These are phyloP conservation scores for Falco columbarius DNA, from an alignment of 2,797 vertebrate species.

Conservation along the genomic window DNA sequence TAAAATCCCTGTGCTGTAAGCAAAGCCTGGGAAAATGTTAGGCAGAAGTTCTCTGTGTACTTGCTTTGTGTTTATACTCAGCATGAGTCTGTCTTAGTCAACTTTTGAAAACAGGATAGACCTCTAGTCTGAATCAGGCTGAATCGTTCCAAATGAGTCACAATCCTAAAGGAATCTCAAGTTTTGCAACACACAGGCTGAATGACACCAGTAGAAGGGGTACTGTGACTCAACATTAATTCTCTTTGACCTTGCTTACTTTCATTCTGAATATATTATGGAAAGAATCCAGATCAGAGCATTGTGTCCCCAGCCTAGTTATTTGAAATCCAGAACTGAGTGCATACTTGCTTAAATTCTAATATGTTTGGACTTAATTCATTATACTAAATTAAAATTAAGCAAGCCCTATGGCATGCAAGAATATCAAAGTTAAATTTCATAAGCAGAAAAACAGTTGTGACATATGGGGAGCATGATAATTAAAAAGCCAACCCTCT, in stretches of 20 bases:
- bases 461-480: not conserved
- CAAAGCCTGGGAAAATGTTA: not conserved
- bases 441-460: not conserved
- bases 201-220: not conserved
- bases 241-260: not conserved
- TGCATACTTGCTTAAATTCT: not conserved
- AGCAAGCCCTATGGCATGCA: not conserved
- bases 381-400: not conserved
- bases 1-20: not conserved
- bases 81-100: not conserved
- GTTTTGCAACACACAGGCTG: not conserved
- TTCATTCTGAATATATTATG: not conserved
- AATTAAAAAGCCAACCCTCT: not conserved
- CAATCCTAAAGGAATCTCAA: not conserved
- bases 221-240: not conserved
- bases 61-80: not conserved
- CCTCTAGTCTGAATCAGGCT: not conserved
- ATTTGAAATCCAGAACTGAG: not conserved
- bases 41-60: not conserved
- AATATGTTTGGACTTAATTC: not conserved
- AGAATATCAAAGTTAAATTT: not conserved
- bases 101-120: not conserved
- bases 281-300: not conserved
- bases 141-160: not conserved
- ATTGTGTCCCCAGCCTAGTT: not conserved